Base-by-base conservation (phyloP, 2,113 vertebrate genomes). In the Dermatemys mawii region DNA sequence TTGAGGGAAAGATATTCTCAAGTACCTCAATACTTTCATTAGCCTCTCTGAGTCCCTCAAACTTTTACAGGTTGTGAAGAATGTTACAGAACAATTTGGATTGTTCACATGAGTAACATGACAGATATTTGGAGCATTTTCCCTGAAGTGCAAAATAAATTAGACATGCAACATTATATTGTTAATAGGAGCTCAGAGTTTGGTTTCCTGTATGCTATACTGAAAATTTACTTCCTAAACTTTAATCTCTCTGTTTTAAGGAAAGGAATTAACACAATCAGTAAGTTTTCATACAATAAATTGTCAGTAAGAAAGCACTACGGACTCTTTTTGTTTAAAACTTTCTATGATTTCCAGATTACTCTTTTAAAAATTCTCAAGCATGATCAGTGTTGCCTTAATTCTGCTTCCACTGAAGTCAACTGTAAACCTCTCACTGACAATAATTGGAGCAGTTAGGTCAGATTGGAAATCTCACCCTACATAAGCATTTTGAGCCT, bases 271-370 rank as follows among this genome's bases (percentile, higher is more conserved):
- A 35, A 78, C 63, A 75, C 1, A 1, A 13, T 1, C 81, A 86
- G 16, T 16, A 75, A 48, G 32, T 11, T 63, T 3, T 48, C 63
- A n/a, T 0, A 0, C 54, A 51, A 38, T 3, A 60, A 55, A 85
- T 70, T 51, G 44, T 48, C 55, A 82, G 80, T 0, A 0, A 76
- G 35, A 83, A 90, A 91, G 22, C 41, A 60, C 78, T 82, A 67
- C 78, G 44, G 48, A 29, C 93, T 73, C 80, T 41, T 2, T 63
- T 70, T 83, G 17, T 29, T 79, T 86, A 60, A 81, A 93, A 2
- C n/a, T 44, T 83, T 83, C 76, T 70, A 13, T 27, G 76, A 26
- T 83, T 76, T 92, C 87, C 60, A 35, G 60, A 63, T 78, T 38
- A 88, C 19, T 54, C 76, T 32, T 70, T 83, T 16, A 90, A 87